A percentile compares a stretch with the other conserved stretches of the same genome.
phyloP scores from a whole-genome alignment of 2,888 invertebrate genomes.

The Euclidia mi region DNA sequence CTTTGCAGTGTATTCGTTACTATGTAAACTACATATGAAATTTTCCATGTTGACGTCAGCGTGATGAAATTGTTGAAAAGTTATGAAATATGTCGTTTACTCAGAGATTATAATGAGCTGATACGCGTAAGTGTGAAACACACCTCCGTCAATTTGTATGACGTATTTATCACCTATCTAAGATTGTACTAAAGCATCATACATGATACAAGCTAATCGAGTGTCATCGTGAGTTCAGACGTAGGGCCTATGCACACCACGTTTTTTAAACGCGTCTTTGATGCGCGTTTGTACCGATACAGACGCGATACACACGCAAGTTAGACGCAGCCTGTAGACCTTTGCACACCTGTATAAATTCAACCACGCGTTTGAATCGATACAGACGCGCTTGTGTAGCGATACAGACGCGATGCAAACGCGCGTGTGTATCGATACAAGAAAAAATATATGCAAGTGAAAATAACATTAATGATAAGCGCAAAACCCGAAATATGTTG shows the following conservation, averaged over 20 bases:
- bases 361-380: no score
- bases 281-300: no score
- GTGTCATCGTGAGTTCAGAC: background rate
- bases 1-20: conserved; percentile 4
- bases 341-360: no score
- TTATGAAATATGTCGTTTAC: conserved; percentile 22
- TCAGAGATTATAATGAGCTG: conserved; percentile 13
- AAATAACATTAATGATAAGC: no score
- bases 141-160: conserved; percentile 17
- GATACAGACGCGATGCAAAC: no score
- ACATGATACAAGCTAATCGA: background rate
- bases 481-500: conserved; percentile 2
- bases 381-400: no score
- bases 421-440: no score
- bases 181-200: conserved; percentile 8
- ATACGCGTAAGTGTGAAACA: conserved; percentile 20
- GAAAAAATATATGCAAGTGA: no score
- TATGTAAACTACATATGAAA: conserved; percentile 1
- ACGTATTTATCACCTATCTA: conserved; percentile 13
- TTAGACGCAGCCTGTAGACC: no score
- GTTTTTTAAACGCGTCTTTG: no score
- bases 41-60: background rate
- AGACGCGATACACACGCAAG: no score
- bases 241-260: no score
- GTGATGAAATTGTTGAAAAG: conserved; percentile 23